Conservation (phyloP, 2,113 vertebrate species). For the Aegypius monachus region DNA sequence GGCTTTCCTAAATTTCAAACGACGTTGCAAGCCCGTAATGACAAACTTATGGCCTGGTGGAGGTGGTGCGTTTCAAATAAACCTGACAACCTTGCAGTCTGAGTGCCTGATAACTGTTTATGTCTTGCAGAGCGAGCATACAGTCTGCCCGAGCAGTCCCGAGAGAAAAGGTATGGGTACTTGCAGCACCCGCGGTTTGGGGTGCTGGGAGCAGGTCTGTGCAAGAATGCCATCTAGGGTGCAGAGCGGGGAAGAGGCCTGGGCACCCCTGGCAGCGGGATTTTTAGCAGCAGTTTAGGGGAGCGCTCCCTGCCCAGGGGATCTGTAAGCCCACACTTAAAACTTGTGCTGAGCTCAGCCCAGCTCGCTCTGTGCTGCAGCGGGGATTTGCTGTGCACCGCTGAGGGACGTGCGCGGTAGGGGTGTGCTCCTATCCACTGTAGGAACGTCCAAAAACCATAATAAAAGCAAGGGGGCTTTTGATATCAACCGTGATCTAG, state of each 20-base stretch:
- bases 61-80: background rate
- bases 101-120: slow-evolving; percentile 4
- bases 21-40: background rate
- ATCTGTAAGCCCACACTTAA: fast-evolving
- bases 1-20: background rate
- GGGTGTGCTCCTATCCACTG: fast-evolving
- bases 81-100: background rate
- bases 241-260: fast-evolving
- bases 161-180: slow-evolving; percentile 84
- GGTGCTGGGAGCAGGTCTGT: background rate
- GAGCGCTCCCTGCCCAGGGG: fast-evolving
- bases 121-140: slow-evolving; percentile 81
- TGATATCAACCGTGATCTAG: fast-evolving
- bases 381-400: background rate
- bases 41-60: background rate
- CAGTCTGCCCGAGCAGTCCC: slow-evolving; percentile 75
- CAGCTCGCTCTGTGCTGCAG: fast-evolving
- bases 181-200: fast-evolving
- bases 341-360: background rate
- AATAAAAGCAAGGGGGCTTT: background rate
- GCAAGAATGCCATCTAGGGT: background rate
- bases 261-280: fast-evolving
- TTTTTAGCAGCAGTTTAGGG: fast-evolving
- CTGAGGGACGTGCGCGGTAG: fast-evolving
- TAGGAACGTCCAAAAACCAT: fast-evolving